These are phyloP conservation scores for Mesembrinibis cayennensis DNA, from an alignment of 2,113 vertebrate genomes.

Conservation along the genomic window DNA sequence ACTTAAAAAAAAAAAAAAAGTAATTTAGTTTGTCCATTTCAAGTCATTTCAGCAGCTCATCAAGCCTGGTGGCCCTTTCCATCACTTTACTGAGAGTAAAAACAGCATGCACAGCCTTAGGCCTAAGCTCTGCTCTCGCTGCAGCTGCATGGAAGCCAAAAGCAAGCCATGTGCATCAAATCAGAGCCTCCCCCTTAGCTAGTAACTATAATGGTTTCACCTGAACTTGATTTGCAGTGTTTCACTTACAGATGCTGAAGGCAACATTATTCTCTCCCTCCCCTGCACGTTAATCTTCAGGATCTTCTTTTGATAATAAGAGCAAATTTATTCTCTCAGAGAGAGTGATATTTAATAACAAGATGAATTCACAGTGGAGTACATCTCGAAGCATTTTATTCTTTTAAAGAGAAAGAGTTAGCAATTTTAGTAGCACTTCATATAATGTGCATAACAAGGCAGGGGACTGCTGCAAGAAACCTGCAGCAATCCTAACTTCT, in stretches of 20 bases:
- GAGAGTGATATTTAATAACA: background rate
- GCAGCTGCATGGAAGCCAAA: background rate
- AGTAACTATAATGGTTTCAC: accelerated
- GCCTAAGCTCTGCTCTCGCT: background rate
- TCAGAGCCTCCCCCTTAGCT: background rate
- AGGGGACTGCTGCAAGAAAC: background rate
- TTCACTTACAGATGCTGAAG: background rate
- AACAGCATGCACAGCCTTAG: background rate
- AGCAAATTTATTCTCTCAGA: background rate
- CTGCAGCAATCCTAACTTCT: background rate
- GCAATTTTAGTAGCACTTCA: background rate
- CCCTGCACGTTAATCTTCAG: background rate
- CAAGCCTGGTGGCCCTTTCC: background rate
- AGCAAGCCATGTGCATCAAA: background rate
- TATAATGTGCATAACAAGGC: background rate
- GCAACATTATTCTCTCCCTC: background rate
- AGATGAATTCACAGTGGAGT: background rate
- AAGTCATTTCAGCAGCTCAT: background rate
- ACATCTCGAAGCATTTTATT: background rate
- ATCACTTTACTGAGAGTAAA: background rate
- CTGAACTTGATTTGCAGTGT: accelerated
- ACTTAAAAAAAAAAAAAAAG: background rate
- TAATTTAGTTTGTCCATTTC: background rate
- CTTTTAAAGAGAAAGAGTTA: background rate
- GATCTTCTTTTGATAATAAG: background rate